Evolutionary conservation across 2,797 vertebrate species (phyloP), one percentile per base, ranked within the genome.

Genomic region (Saxicola maurus): DNA sequence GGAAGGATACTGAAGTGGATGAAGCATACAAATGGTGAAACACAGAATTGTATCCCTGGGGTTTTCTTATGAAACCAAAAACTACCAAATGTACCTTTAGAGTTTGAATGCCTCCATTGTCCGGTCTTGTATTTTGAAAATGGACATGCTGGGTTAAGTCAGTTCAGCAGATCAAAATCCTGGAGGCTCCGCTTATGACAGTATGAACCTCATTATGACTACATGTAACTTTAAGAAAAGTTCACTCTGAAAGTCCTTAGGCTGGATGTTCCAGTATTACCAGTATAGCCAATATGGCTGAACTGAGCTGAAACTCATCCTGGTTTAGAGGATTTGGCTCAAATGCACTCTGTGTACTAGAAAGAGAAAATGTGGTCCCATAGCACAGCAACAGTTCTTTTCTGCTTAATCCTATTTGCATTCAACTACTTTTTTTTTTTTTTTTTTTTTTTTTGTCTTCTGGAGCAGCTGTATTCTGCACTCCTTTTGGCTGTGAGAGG

Each of bases 61-160:
- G 28, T 77, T 80, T 80, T 14, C 12, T 38, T 53, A 9, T 4
- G 56, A 65, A 73, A 65, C 2, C 1, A 10, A 24, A 68, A 76
- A 0, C 0, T 15, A 7, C 6, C 3, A 1, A 1, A 1, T 15
- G 10, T 56, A 12, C 5, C 11, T 49, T 76, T 13, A 16, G 31
- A 19, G 5, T 59, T 48, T 57, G 46, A 68, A 73, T 35, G 20
- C 6, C 6, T 80, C 19, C 1, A 1, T 74, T 3, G 10, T 83
- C 23, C 20, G 28, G 7, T 37, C 18, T 31, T 33, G 4, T 10
- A 3, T 33, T 86, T 67, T 71, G 23, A 48, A 65, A 86, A 30
- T 4, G 8, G 11, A 1, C 2, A 4, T 68, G 10, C 17, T 80
- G 46, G 4, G 2, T 55, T 51, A 62, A 65, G 27, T 59, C 37